phyloP scores from a whole-genome alignment of 2,888 invertebrate species.

The Protonemura montana region DNA sequence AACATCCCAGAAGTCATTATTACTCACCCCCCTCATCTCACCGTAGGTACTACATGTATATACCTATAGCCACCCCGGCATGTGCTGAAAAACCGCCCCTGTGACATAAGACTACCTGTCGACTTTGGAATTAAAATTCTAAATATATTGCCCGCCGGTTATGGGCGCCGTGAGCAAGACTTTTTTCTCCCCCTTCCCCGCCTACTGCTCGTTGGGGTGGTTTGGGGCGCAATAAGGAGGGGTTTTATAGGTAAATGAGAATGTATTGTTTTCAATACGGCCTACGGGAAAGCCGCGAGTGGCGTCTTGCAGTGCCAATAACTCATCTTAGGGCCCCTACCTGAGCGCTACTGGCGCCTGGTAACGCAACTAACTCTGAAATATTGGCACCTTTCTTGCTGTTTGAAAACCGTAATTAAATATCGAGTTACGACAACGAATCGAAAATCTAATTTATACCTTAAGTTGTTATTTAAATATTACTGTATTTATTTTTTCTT shows the following conservation, averaged over 20 bases:
- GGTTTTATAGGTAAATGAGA: slow-evolving; percentile 43
- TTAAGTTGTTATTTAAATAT: no score
- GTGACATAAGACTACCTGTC: slow-evolving; percentile 47
- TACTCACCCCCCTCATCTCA: slow-evolving; percentile 37
- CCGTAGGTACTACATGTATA: not conserved
- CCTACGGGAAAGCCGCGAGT: not conserved
- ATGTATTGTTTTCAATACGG: slow-evolving; percentile 46
- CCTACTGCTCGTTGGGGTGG: not conserved
- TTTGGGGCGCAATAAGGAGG: slow-evolving; percentile 7
- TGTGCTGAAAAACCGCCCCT: slow-evolving; percentile 43
- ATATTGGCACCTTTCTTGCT: not conserved
- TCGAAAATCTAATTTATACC: no score
- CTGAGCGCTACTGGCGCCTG: not conserved
- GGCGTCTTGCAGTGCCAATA: slow-evolving; percentile 20
- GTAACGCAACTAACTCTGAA: not conserved
- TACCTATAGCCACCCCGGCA: not conserved
- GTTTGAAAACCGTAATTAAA: no score
- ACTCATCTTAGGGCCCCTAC: slow-evolving; percentile 29
- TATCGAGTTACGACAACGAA: no score
- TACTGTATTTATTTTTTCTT: not conserved
- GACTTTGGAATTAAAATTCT: slow-evolving; percentile 50
- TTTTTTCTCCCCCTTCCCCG: slow-evolving; percentile 12
- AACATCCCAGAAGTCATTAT: slow-evolving; percentile 49
- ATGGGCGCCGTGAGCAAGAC: slow-evolving; percentile 29
- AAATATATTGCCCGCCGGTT: slow-evolving; percentile 50